Evolutionary conservation across 2,888 invertebrate genomes (phyloP), one percentile per base, ranked within the genome.

Genomic region (Phalangium opilio): DNA sequence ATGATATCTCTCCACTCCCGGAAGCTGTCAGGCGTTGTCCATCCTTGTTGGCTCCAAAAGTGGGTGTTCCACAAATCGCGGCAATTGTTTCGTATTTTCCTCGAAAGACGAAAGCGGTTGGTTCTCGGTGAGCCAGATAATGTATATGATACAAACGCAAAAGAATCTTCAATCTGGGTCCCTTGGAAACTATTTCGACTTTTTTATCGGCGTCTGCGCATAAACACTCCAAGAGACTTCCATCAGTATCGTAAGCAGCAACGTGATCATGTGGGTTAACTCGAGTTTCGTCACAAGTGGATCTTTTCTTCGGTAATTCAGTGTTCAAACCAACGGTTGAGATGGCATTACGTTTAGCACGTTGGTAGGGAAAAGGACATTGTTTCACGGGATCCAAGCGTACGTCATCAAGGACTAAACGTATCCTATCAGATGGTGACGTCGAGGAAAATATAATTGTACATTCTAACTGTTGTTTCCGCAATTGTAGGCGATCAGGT

Each of bases 41-140:
- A 2, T 51, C 53, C 18, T 49, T 44, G 14, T 14, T 15, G 2
- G 51, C 51, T 3, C 15, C 7, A 2, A 52, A 42, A n/a, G 41
- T 12, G 17, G 43, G 34, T 21, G 39, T 19, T 1, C 53, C 53
- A 35, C 53, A 53, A 18, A 48, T 51, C 12, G 49, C 40, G 39
- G 47, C 49, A 10, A 53, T 34, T 39, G 52, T 49, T 34, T 53
- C 51, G 47, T 47, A 53, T 10, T 38, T 35, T 8, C 50, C 53
- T 27, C 21, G 41, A 35, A 53, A 49, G 19, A 44, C 15, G 32
- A 47, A 53, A 34, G 36, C 42, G 18, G 42, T 36, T 11, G 32
- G 11, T 12, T 52, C 46, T 3, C 50, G 15, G 19, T 50, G 48
- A 12, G 50, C 53, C 19, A 47, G 14, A 10, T 44, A 33, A 11